phyloP scores from a whole-genome alignment of 2,113 vertebrate genomes.

The Glareola pratincola region DNA sequence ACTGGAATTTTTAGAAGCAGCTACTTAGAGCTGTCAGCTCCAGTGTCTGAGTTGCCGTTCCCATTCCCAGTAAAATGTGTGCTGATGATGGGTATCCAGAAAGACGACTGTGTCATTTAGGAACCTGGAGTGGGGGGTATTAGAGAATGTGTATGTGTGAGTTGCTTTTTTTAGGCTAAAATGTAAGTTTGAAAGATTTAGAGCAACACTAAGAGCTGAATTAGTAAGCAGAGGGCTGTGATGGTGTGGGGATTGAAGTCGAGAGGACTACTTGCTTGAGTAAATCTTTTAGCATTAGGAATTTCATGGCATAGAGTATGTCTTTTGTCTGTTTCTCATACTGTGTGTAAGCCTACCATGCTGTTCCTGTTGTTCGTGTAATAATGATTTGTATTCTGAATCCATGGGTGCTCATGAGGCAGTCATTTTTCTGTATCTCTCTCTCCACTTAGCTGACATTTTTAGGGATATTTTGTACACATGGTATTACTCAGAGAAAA shows the following conservation, averaged over 20 bases:
- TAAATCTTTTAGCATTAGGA: background rate
- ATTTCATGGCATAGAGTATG: background rate
- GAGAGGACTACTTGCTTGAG: background rate
- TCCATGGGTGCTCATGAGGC: background rate
- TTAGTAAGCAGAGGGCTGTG: background rate
- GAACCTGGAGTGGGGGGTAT: background rate
- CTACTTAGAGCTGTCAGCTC: background rate
- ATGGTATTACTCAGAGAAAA: slow-evolving; percentile 19
- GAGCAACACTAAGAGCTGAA: background rate
- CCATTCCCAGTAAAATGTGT: background rate
- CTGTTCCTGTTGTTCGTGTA: background rate
- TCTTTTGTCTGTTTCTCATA: background rate
- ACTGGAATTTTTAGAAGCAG: background rate
- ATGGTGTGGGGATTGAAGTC: background rate
- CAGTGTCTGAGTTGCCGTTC: background rate
- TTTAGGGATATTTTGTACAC: slow-evolving; percentile 39
- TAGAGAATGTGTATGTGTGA: background rate
- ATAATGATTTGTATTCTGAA: slow-evolving; percentile 35
- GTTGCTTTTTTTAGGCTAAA: background rate
- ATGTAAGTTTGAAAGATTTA: background rate
- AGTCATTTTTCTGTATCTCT: slow-evolving; percentile 35
- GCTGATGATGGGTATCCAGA: background rate
- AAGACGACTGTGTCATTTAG: background rate
- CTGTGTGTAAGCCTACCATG: background rate
- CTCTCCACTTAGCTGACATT: background rate